Evolutionary conservation across 2,888 invertebrate genomes (phyloP), one percentile per base, ranked within the genome.

Genomic region (Chaetoderma sp.): DNA sequence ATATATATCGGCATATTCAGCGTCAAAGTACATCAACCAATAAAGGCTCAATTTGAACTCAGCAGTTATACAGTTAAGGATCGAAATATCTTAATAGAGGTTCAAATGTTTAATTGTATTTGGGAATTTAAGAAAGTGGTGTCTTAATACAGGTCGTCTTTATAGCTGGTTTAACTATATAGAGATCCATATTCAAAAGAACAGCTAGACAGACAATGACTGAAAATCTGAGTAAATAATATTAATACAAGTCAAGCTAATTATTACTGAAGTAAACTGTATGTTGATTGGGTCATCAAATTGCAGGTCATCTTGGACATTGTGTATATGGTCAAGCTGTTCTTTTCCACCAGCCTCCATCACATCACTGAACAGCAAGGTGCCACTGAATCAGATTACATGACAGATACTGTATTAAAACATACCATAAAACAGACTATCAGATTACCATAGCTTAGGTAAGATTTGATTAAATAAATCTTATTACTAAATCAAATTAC

Each of bases 261-360:
- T 44, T 79, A 83, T 80, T 82, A 89, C 90, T 0, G 94, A 95
- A 0, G 94, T 94, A 80, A 94, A 94, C 81, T 94, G 88, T 91
- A 96, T 91, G 81, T 93, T 93, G 75, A 90, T 91, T 0, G 91
- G 89, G 47, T 90, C 90, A 81, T 92, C 92, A 36, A 93, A 90
- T 55, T 90, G 88, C 13, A 94, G 88, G 0, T 82, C 75, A 0
- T 85, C 73, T 78, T 92, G 91, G 59, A 89, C 78, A 44, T 87
- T 79, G 16, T 81, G 72, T 42, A 90, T 75, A 18, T 76, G 70
- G 33, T 75, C 65, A 16, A 79, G 70, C 25, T 84, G 81, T n/a
- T 85, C 80, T 10, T 74, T 80, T 6, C 83, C 86, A 16, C 85
- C 88, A 39, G 86, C 85, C n/a, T 89, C 68, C 63, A 88, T 71